These are phyloP conservation scores for Geococcyx californianus DNA, from an alignment of 2,113 vertebrate species.

Conservation along the genomic window DNA sequence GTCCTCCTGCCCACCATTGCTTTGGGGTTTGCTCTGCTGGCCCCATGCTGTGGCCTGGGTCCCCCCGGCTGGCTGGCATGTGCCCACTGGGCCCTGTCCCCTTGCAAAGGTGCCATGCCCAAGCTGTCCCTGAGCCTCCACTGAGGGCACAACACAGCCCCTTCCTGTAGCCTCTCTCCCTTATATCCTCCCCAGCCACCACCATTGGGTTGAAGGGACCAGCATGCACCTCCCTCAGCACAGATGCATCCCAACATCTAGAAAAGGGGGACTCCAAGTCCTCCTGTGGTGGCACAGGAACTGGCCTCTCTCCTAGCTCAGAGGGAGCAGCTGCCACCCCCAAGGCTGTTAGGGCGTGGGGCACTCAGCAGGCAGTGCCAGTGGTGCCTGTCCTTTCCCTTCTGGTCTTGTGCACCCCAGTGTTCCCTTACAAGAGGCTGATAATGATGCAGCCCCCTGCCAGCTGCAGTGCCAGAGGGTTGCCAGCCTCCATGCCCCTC, in stretches of 20 bases:
- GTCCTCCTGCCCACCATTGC: neutral
- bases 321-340: neutral
- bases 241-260: neutral
- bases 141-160: rapidly evolving
- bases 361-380: neutral
- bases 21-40: neutral
- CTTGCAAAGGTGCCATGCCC: rapidly evolving
- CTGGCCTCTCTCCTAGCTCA: rapidly evolving
- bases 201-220: neutral
- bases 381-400: neutral
- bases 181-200: neutral
- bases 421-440: neutral
- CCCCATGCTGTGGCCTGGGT: rapidly evolving
- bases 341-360: rapidly evolving
- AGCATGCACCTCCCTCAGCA: neutral
- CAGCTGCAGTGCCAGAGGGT: neutral
- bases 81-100: no score
- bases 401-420: neutral
- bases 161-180: rapidly evolving
- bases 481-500: neutral
- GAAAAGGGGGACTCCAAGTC: neutral
- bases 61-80: rapidly evolving
- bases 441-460: neutral
- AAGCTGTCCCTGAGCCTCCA: neutral
- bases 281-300: neutral